Conservation (phyloP, 2,888 invertebrate species). For the Torymus tubicola region DNA sequence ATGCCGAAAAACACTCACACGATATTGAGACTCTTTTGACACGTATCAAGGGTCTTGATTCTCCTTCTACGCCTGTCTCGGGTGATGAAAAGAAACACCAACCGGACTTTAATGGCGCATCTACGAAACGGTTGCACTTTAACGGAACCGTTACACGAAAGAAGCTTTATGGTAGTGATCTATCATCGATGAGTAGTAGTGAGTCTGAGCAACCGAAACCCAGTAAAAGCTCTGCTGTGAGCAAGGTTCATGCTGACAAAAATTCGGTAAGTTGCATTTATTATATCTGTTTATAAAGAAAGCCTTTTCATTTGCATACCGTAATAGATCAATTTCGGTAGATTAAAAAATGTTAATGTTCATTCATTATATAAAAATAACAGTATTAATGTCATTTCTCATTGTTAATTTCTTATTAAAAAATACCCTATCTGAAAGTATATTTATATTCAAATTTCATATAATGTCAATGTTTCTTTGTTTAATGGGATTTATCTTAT, state of each 20-base stretch:
- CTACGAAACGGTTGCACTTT: slow-evolving; percentile 84
- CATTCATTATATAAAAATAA: too few species aligned
- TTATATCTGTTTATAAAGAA: slow-evolving; percentile 13
- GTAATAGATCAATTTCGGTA: too few species aligned
- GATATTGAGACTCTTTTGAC: slow-evolving; percentile 84
- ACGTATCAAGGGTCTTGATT: slow-evolving; percentile 82
- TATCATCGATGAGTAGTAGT: slow-evolving; percentile 78
- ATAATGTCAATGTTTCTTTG: not conserved
- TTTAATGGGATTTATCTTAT: too few species aligned
- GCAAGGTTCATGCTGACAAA: slow-evolving; percentile 50
- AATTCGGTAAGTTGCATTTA: slow-evolving; percentile 58
- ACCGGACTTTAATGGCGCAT: slow-evolving; percentile 83
- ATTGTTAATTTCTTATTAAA: too few species aligned
- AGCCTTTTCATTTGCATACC: not conserved
- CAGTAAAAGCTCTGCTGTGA: slow-evolving; percentile 25
- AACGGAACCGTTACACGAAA: slow-evolving; percentile 83
- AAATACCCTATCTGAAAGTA: not conserved
- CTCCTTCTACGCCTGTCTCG: slow-evolving; percentile 77
- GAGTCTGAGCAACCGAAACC: slow-evolving; percentile 70
- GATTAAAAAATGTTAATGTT: too few species aligned
- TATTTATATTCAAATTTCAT: not conserved
- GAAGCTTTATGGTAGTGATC: slow-evolving; percentile 82
- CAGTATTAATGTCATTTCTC: too few species aligned
- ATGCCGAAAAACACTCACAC: slow-evolving; percentile 82
- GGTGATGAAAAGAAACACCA: slow-evolving; percentile 80